phyloP scores from a whole-genome alignment of 2,113 vertebrate species.

The Stomatorhinus ivindoensis region DNA sequence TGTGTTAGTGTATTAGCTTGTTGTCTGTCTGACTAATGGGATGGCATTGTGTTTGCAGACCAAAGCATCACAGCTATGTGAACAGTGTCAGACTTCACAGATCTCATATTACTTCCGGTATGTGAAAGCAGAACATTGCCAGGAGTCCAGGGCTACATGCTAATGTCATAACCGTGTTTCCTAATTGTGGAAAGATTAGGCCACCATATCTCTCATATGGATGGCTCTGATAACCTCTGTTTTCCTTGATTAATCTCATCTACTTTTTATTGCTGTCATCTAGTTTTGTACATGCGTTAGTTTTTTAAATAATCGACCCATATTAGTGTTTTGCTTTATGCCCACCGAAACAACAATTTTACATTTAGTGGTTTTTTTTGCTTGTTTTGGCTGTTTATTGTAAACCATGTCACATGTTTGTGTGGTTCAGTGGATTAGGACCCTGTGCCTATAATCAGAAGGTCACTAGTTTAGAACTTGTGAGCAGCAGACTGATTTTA shows the following conservation, averaged over 20 bases:
- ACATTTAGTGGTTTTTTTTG: background rate
- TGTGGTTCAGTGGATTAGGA: background rate
- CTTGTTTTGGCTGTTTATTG: background rate
- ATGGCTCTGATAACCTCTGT: background rate
- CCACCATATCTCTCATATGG: background rate
- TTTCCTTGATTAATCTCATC: background rate
- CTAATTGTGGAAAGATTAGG: background rate
- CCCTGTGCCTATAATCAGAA: background rate
- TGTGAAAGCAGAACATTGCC: conserved; percentile 63
- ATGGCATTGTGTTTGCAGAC: background rate
- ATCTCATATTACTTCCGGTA: conserved; percentile 73
- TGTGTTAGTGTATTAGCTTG: background rate
- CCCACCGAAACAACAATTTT: background rate
- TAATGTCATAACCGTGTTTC: conserved; percentile 14
- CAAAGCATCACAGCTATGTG: conserved; percentile 40
- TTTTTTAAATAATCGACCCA: background rate
- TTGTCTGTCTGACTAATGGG: background rate
- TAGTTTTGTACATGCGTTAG: background rate
- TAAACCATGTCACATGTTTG: background rate
- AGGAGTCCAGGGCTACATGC: conserved; percentile 61
- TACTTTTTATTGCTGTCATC: background rate
- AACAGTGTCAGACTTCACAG: conserved; percentile 75
- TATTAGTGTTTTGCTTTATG: background rate
- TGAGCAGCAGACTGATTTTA: background rate
- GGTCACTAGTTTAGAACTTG: background rate